Evolutionary conservation across 92 coral and sea anemone genomes (phyloP).

Genomic region (Epizoanthus rinbou): DNA sequence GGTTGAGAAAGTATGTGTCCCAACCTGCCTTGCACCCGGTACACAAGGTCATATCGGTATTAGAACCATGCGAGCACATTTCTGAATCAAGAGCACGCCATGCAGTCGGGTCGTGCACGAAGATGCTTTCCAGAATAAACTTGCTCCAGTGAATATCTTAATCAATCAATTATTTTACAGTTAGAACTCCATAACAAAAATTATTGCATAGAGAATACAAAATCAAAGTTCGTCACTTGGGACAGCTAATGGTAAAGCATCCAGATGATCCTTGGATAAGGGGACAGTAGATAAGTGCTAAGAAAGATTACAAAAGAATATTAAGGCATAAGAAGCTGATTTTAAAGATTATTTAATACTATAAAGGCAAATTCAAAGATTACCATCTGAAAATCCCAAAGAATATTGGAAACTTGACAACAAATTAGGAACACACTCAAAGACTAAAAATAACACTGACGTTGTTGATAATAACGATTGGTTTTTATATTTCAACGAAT

Average conservation of each 20-base stretch:
- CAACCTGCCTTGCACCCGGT: no score
- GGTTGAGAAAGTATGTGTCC: no score
- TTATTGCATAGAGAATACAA: neutral
- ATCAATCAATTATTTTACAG: no score
- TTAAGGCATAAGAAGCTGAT: neutral
- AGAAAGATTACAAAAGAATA: neutral
- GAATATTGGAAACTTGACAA: neutral
- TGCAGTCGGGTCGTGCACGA: no score
- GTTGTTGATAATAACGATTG: neutral
- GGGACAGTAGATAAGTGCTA: neutral
- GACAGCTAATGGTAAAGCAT: neutral
- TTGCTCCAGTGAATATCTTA: no score
- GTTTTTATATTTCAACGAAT: constrained; percentile 4
- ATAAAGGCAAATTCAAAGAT: constrained; percentile 2
- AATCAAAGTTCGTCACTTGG: constrained; percentile 1
- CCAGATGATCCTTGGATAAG: constrained; percentile 9
- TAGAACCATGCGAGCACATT: no score
- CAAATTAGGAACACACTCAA: neutral
- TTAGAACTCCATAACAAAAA: no score
- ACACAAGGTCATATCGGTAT: no score
- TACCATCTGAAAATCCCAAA: neutral
- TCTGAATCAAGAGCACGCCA: no score
- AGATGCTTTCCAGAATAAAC: no score
- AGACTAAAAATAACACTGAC: neutral
- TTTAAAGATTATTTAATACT: neutral